Percentiles rank a stretch among this genome's conserved stretches.
Evolutionary conservation across 2,113 vertebrate species (phyloP).

Genomic region (Nanorana parkeri): DNA sequence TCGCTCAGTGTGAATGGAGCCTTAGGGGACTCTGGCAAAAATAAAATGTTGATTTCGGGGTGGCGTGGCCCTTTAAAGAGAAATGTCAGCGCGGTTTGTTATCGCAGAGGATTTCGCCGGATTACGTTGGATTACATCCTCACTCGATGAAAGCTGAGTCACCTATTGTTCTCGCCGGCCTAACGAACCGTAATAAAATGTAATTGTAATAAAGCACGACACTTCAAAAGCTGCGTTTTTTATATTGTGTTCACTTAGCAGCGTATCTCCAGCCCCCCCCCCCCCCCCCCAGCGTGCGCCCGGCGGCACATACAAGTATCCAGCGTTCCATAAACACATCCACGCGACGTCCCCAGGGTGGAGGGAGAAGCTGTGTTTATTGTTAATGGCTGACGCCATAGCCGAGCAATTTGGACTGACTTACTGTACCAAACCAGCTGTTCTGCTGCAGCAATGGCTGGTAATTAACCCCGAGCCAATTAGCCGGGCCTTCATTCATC

Average conservation of each 20-base stretch:
- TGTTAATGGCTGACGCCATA: constrained; percentile 55
- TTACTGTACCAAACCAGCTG: constrained; percentile 56
- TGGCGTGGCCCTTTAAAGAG: too few relatives aligned
- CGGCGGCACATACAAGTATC: constrained; percentile 19
- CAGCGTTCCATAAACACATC: constrained; percentile 47
- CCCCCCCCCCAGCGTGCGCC: background rate
- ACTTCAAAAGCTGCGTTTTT: background rate
- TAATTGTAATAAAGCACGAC: constrained; percentile 8
- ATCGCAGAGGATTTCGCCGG: too few relatives aligned
- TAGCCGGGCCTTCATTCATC: constrained; percentile 55
- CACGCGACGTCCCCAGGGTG: constrained; percentile 24
- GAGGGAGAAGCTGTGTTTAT: constrained; percentile 43
- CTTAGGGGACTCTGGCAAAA: too few relatives aligned
- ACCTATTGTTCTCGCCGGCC: too few relatives aligned
- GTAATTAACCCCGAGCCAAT: constrained; percentile 56
- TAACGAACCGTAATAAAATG: background rate
- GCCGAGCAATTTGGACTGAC: constrained; percentile 43
- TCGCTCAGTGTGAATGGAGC: too few relatives aligned
- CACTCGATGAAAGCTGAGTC: too few relatives aligned
- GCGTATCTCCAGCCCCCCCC: background rate
- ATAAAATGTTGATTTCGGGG: too few relatives aligned
- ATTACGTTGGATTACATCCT: too few relatives aligned
- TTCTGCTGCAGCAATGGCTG: constrained; percentile 16
- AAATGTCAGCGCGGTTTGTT: too few relatives aligned
- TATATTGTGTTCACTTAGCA: background rate